Conservation (phyloP, 2,113 vertebrate species). For the Anser cygnoides region DNA sequence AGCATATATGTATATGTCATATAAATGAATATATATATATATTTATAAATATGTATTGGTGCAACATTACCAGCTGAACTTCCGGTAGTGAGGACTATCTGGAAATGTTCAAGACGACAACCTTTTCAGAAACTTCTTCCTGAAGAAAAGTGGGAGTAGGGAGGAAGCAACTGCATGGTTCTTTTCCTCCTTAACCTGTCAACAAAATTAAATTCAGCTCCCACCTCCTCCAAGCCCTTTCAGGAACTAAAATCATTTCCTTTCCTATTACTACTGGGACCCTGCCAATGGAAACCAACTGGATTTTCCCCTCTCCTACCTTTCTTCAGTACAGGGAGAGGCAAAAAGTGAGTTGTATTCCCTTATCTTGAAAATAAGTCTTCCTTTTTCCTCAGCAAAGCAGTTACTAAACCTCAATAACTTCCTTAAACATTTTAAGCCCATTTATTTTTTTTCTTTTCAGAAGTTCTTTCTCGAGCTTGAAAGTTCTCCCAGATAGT, state of each 20-base stretch:
- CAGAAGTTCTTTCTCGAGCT: neutral
- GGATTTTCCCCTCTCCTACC: neutral
- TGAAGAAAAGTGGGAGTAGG: neutral
- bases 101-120: neutral
- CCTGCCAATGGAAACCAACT: neutral
- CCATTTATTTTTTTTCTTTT: neutral
- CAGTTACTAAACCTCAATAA: neutral
- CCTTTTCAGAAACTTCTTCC: neutral
- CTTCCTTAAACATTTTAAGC: neutral
- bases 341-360: neutral
- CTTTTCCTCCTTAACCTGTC: neutral
- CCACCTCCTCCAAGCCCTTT: neutral
- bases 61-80: neutral
- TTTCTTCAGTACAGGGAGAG: neutral
- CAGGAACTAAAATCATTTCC: neutral
- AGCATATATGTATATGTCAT: neutral
- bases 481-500: neutral
- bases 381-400: neutral
- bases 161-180: neutral
- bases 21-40: accelerated
- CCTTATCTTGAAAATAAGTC: neutral
- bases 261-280: neutral
- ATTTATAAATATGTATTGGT: neutral
- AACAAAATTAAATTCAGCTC: neutral
- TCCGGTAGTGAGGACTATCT: neutral